Conservation (phyloP, 2,113 vertebrate species). For the Chlorodrepanis virens region DNA sequence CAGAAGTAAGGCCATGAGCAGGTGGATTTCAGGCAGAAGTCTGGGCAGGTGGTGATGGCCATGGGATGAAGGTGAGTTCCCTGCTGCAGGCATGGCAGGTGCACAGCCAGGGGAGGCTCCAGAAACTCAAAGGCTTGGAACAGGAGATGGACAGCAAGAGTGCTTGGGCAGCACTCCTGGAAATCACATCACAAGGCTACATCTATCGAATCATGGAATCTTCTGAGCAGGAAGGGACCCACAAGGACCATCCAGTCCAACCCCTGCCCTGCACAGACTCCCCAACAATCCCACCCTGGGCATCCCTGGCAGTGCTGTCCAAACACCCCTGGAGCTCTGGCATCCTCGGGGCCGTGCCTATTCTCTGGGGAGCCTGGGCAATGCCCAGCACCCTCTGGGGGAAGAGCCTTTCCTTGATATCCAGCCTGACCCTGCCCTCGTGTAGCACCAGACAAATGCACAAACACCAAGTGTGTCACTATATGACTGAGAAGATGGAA, state of each 20-base stretch:
- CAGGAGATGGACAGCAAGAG: neutral
- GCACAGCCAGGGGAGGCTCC: neutral
- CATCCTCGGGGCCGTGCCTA: rapidly evolving
- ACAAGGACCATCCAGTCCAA: neutral
- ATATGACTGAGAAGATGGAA: neutral
- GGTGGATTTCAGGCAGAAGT: neutral
- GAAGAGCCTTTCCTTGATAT: rapidly evolving
- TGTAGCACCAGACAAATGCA: neutral
- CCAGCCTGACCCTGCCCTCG: neutral
- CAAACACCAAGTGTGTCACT: neutral
- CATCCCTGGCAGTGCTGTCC: rapidly evolving
- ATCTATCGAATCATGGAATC: neutral
- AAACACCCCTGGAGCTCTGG: neutral
- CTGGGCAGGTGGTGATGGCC: rapidly evolving
- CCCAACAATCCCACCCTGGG: neutral
- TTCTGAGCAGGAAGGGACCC: neutral
- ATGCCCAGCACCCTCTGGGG: neutral
- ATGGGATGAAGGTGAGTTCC: neutral
- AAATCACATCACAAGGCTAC: rapidly evolving
- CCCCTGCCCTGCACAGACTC: neutral
- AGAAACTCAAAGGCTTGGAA: neutral
- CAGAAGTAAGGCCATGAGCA: neutral
- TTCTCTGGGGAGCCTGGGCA: neutral
- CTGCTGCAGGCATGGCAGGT: neutral
- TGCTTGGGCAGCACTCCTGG: no score